A percentile compares a stretch with the other conserved stretches of the same genome.
These are phyloP conservation scores for Uloborus plumipes DNA, from an alignment of 2,888 invertebrate species.

Conservation along the genomic window DNA sequence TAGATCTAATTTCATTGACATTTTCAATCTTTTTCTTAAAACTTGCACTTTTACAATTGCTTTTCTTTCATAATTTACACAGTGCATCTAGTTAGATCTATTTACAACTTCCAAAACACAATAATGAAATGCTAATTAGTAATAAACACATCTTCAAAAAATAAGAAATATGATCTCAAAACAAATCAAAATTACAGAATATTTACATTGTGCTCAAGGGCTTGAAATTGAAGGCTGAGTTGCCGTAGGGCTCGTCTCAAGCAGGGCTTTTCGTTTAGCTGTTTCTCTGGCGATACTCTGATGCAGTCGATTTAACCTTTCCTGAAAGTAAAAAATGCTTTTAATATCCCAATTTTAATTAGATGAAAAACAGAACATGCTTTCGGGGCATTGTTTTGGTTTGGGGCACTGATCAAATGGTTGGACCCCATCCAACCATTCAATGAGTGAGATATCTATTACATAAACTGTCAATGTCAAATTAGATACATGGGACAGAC, in stretches of 20 bases:
- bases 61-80: background rate
- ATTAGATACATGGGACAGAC: too few species aligned
- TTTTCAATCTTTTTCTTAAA: too few species aligned
- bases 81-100: background rate
- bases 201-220: background rate
- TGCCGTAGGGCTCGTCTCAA: slow-evolving; percentile 68
- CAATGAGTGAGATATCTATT: too few species aligned
- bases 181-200: background rate
- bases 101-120: background rate
- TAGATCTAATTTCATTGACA: too few species aligned
- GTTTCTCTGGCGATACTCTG: slow-evolving; percentile 86
- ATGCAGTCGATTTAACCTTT: slow-evolving; percentile 86
- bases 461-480: too few species aligned
- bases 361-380: too few species aligned
- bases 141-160: background rate
- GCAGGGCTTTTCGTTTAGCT: slow-evolving; percentile 77
- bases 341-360: too few species aligned
- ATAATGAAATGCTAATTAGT: background rate
- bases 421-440: too few species aligned
- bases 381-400: too few species aligned
- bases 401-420: too few species aligned
- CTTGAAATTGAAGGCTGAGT: slow-evolving; percentile 21
- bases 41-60: background rate
- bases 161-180: slow-evolving; percentile 5
- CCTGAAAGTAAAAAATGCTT: slow-evolving; percentile 73